Evolutionary conservation across 1,140 invertebrate species (phyloP).

Genomic region (Drosophila lacteicornis): DNA sequence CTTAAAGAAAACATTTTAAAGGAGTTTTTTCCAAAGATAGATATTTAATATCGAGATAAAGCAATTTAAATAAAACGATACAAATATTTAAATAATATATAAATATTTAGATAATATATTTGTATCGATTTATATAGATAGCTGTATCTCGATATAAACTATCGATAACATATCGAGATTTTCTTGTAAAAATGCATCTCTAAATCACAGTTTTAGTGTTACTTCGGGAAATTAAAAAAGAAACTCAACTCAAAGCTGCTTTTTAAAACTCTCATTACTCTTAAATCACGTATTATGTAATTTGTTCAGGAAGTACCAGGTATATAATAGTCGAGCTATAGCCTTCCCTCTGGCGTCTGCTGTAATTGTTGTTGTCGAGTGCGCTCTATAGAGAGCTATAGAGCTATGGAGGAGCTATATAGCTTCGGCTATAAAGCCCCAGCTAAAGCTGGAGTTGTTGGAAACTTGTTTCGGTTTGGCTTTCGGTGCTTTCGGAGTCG

Average conservation of each 20-base stretch:
- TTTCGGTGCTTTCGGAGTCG: constrained; percentile 45
- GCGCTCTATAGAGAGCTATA: constrained; percentile 28
- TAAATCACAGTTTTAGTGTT: neutral
- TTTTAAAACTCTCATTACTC: too few species aligned
- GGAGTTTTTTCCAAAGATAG: too few species aligned
- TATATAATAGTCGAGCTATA: constrained; percentile 1
- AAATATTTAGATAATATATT: too few species aligned
- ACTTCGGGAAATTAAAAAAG: neutral
- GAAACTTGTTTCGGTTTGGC: constrained; percentile 77
- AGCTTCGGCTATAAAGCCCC: constrained; percentile 19
- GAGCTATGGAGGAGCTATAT: constrained; percentile 9
- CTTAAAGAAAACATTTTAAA: too few species aligned
- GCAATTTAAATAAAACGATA: too few species aligned
- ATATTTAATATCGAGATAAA: too few species aligned
- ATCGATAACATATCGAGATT: neutral
- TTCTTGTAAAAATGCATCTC: neutral
- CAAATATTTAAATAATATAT: too few species aligned
- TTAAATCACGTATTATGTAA: neutral
- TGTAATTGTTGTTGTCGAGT: constrained; percentile 42
- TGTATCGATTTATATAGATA: too few species aligned
- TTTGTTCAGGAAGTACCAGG: neutral
- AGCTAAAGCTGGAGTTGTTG: constrained; percentile 44
- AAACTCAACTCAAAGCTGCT: neutral
- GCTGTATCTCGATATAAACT: neutral
- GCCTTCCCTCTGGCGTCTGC: neutral